These are phyloP conservation scores for Lysandra coridon DNA, from an alignment of 2,888 invertebrate species.

Conservation along the genomic window DNA sequence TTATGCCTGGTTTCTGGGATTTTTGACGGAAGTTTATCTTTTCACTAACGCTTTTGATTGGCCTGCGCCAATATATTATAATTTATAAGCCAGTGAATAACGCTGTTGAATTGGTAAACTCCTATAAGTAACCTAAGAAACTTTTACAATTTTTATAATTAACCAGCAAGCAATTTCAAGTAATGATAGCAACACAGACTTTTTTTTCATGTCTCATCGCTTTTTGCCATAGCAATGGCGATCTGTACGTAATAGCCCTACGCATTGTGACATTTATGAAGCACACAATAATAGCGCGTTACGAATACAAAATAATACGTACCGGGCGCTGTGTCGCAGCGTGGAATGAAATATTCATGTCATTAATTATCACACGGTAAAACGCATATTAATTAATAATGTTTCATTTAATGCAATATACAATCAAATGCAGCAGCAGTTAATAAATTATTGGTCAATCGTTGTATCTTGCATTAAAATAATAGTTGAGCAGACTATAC, in stretches of 20 bases:
- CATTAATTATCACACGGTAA: neutral
- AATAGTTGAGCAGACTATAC: too few relatives aligned
- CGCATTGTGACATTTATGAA: slow-evolving; percentile 31
- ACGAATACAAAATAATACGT: slow-evolving; percentile 57
- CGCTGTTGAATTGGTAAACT: too few relatives aligned
- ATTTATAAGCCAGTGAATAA: too few relatives aligned
- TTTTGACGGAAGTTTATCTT: too few relatives aligned
- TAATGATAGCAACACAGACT: too few relatives aligned
- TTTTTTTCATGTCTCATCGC: neutral
- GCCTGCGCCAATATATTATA: too few relatives aligned
- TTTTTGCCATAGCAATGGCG: neutral
- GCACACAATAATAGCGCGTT: slow-evolving; percentile 41
- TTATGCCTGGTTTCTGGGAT: too few relatives aligned
- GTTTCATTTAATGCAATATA: neutral
- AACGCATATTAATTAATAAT: slow-evolving; percentile 9
- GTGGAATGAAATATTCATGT: slow-evolving; percentile 47
- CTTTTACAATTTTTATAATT: too few relatives aligned
- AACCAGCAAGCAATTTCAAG: too few relatives aligned
- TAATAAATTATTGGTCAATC: neutral
- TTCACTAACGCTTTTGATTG: too few relatives aligned
- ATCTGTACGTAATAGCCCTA: neutral
- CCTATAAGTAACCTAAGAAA: too few relatives aligned
- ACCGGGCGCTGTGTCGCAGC: slow-evolving; percentile 64
- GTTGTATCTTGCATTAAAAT: too few relatives aligned
- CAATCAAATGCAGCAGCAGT: neutral